Base-by-base conservation (phyloP, 1,140 invertebrate species). In the Geopemphigus sp. region DNA sequence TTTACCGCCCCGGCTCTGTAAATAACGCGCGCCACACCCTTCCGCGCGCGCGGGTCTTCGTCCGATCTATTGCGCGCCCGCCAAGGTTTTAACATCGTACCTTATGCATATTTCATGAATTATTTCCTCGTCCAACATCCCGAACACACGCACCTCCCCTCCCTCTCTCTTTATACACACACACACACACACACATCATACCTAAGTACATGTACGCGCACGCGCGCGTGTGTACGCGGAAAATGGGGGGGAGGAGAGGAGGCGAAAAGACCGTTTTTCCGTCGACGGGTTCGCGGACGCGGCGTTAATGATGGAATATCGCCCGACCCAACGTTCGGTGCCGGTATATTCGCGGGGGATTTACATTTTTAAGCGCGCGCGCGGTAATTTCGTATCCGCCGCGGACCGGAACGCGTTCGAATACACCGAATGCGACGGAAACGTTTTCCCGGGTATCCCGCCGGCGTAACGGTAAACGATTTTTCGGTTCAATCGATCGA, bases 101-200 rank as follows among this genome's bases (percentile, higher is more conserved):
- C 73, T 76, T 76, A 78, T 78, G 74, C 74, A 78, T 78, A 78
- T 78, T 78, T 78, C 74, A 78, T 63, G 57, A 78, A 76, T 76
- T 76, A 76, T 61, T 76, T 57, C 32, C 56, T 76, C 53, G 53
- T 59, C 32, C 14, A 22, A 22, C 26, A 17, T n/a, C n/a, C 50
- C 17, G n/a, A n/a, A n/a, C n/a, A n/a, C n/a, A n/a, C n/a, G n/a
- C n/a, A n/a, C n/a, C n/a, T n/a, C n/a, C n/a, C n/a, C n/a, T n/a
- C n/a, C n/a, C n/a, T n/a, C n/a, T n/a, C n/a, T n/a, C n/a, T n/a
- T n/a, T n/a, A n/a, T n/a, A n/a, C n/a, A n/a, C n/a, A n/a, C n/a
- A n/a, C n/a, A n/a, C n/a, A n/a, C n/a, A n/a, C n/a, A 15, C 50
- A 74, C 26, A 54, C 19, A 32, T 8, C 17, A 45, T 15, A 66